A percentile compares a stretch with the other conserved stretches of the same genome.
Evolutionary conservation across 2,113 vertebrate genomes (phyloP).

Genomic region (Dasyprocta punctata): DNA sequence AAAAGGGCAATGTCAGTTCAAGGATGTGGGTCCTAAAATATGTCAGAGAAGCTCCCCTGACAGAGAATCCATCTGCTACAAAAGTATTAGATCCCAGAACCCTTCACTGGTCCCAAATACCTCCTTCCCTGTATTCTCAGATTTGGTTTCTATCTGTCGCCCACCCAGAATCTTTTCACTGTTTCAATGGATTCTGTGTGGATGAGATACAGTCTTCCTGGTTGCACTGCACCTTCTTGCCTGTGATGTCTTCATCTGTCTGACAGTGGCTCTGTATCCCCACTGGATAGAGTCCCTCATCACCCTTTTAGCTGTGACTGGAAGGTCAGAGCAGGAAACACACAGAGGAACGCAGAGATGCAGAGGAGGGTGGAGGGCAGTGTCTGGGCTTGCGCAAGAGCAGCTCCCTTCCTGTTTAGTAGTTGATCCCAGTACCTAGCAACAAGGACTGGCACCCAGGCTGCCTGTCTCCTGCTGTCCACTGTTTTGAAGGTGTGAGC

Average conservation of each 20-base stretch:
- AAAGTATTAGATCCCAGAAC: background rate
- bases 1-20: background rate
- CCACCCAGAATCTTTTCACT: background rate
- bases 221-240: background rate
- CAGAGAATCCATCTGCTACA: background rate
- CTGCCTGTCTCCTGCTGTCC: too few relatives aligned
- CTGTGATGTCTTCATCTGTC: background rate
- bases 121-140: background rate
- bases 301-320: background rate
- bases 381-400: background rate
- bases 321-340: background rate
- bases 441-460: background rate
- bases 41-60: background rate
- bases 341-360: background rate
- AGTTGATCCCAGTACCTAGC: background rate
- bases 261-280: background rate
- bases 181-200: background rate
- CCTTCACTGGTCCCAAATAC: background rate
- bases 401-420: background rate
- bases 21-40: background rate
- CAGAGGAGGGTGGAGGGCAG: fast-evolving
- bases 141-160: background rate
- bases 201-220: background rate
- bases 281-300: background rate
- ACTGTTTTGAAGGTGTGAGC: too few relatives aligned